Base-by-base conservation (phyloP, 2,888 invertebrate genomes). In the Melipona bicolor region DNA sequence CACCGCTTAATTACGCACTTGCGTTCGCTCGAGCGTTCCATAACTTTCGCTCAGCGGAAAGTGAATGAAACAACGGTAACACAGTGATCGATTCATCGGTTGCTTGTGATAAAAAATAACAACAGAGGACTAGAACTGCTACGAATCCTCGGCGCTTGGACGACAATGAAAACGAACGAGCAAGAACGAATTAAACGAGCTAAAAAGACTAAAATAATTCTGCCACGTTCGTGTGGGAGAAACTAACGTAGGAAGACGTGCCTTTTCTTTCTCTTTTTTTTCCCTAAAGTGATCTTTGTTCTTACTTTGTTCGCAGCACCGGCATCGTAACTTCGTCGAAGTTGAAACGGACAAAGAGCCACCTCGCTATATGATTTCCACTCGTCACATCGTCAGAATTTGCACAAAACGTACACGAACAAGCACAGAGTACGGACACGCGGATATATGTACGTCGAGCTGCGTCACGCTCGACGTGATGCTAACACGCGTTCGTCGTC, bases 321-420 rank as follows among this genome's bases (percentile, higher is more conserved):
- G 67, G 91, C 92, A 76, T 93, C 93, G 92, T 93, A 94, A 94
- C 89, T 91, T 78, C 82, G 79, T 79, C 81, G 81, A 78, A 85
- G 75, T 75, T 65, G 81, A 65, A 84, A 79, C 59, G 81, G 76
- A 75, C 83, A 79, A 84, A 80, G 61, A 77, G 74, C 72, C 82
- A 82, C 64, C 73, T 84, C 76, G 82, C 74, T 65, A 61, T 81
- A 81, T 79, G 84, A 79, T 86, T 87, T 83, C 83, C 86, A 83
- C 81, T 86, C 79, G 87, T 88, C 86, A 84, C 87, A 61, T 49
- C 83, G 89, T 86, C 85, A 72, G 79, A 82, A 83, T 87, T 83
- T 77, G 78, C 81, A 79, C 79, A 76, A 82, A 85, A 79, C 74
- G 81, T 82, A 79, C 89, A 84, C 54, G 77, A 69, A 68, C 68